Conservation (phyloP, 2,888 invertebrate genomes). For the Spilosoma lubricipeda region DNA sequence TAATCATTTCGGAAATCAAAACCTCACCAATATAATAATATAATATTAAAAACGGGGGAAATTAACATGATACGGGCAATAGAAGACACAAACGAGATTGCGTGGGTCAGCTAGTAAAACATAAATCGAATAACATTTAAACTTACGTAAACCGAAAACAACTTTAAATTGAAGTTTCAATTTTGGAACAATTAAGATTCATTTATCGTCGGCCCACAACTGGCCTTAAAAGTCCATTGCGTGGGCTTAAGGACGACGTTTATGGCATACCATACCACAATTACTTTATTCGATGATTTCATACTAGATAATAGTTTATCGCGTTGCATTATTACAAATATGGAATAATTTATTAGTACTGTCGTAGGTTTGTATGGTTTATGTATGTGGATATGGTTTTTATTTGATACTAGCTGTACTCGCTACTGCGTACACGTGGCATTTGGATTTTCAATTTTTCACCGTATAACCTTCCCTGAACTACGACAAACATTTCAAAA, state of each 20-base stretch:
- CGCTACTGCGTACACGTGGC: too few relatives aligned
- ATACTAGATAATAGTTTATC: conserved; percentile 26
- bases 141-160: conserved; percentile 42
- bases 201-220: conserved; percentile 50
- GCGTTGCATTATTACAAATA: conserved; percentile 15
- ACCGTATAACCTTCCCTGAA: too few relatives aligned
- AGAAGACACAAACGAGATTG: too few relatives aligned
- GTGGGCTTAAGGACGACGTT: conserved; percentile 40
- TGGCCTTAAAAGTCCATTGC: conserved; percentile 15
- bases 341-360: conserved; percentile 8
- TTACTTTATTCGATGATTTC: conserved; percentile 24
- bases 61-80: too few relatives aligned
- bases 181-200: conserved; percentile 43
- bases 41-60: too few relatives aligned
- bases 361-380: neutral
- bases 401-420: too few relatives aligned
- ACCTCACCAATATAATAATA: too few relatives aligned
- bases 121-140: neutral
- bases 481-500: too few relatives aligned
- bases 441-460: too few relatives aligned
- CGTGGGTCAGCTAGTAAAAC: too few relatives aligned
- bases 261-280: conserved; percentile 36
- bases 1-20: neutral
- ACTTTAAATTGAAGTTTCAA: conserved; percentile 30
- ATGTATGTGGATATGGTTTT: neutral